Base-by-base conservation (phyloP, 2,113 vertebrate genomes). In the Siniperca knerii region DNA sequence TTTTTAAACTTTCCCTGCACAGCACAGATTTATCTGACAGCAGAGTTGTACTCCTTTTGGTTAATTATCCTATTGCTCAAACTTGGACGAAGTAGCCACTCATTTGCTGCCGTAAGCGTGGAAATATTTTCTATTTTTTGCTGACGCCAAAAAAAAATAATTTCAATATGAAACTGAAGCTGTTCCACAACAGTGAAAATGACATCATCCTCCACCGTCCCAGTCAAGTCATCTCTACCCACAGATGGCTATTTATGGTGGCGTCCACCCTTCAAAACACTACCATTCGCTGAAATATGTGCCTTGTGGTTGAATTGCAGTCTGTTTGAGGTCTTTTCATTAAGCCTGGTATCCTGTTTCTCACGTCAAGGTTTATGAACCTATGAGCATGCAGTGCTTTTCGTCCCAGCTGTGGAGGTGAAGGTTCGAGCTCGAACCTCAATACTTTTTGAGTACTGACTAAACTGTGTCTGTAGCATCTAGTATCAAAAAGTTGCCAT, bases 201-300 rank as follows among this genome's bases (percentile, higher is more conserved):
- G 81, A 89, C 88, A 75, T 90, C 92, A 88, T 86, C 76, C 72
- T 72, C 67, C 72, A 44, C 18, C 4, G 58, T 81, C 73, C 67
- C 75, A 46, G 83, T 85, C 60, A 73, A 84, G 77, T 84, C 89
- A 58, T 76, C 75, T 86, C 58, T 77, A 46, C 46, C 87, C 88
- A 79, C 90, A 88, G 77, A 80, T 54, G 81, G 78, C 78, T 91
- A 89, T 89, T 89, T 87, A 70, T 82, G 79, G 83, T 16, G 58
- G 71, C 9, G 13, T 84, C 82, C 85, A 57, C 82, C 85, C 89
- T 88, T 70, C 13, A 82, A 84, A 90, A 89, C 79, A 73, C 84
- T 67, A 76, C 62, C 72, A 75, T 78, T 48, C 21, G 18, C 78
- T 76, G 72, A 86, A 87, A 68, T 79, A 77, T 84, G 82, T 52